Conservation (phyloP, 2,888 invertebrate species). For the Portevinia maculata region DNA sequence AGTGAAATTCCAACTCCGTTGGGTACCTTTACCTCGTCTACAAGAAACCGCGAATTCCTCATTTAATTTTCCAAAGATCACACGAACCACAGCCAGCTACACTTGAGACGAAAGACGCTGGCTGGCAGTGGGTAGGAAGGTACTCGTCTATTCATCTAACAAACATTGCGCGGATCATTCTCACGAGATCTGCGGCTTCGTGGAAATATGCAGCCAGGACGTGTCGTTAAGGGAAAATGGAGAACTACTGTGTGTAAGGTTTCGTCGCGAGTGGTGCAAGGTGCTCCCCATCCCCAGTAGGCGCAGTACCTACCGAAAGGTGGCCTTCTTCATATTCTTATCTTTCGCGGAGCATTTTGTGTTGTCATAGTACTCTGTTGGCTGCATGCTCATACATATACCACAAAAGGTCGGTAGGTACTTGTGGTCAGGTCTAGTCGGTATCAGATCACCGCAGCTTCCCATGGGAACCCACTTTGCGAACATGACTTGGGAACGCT, state of each 20-base stretch:
- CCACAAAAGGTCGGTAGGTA: slow-evolving; percentile 73
- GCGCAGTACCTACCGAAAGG: slow-evolving; percentile 37
- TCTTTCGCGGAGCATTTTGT: slow-evolving; percentile 37
- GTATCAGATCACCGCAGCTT: slow-evolving; percentile 63
- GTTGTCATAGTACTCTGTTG: slow-evolving; percentile 31
- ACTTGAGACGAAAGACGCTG: background rate
- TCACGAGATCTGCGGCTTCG: slow-evolving; percentile 70
- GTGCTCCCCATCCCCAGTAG: slow-evolving; percentile 49
- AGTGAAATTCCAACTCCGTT: slow-evolving; percentile 47
- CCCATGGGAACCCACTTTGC: slow-evolving; percentile 63
- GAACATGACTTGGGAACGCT: slow-evolving; percentile 50
- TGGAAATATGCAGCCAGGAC: slow-evolving; percentile 50
- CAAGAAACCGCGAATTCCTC: slow-evolving; percentile 63
- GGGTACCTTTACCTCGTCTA: slow-evolving; percentile 27
- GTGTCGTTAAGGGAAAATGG: slow-evolving; percentile 48
- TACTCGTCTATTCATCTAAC: slow-evolving; percentile 36
- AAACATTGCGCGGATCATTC: slow-evolving; percentile 49
- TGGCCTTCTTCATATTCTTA: slow-evolving; percentile 48
- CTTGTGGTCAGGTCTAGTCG: slow-evolving; percentile 56
- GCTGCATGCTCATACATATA: slow-evolving; percentile 15
- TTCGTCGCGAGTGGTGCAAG: slow-evolving; percentile 49
- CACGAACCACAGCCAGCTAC: slow-evolving; percentile 28
- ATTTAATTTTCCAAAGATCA: slow-evolving; percentile 62
- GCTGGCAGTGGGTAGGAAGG: background rate
- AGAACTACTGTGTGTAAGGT: slow-evolving; percentile 57